These are phyloP conservation scores for Pomacea canaliculata DNA, from an alignment of 2,888 invertebrate genomes.

Conservation along the genomic window DNA sequence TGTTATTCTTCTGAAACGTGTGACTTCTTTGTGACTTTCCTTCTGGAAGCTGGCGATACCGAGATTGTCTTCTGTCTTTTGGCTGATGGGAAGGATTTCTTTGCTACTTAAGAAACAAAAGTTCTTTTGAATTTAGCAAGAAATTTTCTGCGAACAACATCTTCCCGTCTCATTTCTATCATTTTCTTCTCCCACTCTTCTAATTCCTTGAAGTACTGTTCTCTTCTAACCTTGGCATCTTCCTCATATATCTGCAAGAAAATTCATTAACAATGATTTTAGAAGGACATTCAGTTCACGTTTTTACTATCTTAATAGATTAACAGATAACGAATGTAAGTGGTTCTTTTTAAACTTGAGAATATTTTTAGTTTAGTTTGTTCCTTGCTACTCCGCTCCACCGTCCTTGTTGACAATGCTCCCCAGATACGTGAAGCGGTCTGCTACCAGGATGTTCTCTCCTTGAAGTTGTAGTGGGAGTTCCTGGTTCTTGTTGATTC, in stretches of 20 bases:
- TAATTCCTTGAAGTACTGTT: slow-evolving; percentile 32
- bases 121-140: slow-evolving; percentile 3
- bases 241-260: slow-evolving; percentile 34
- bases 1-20: neutral
- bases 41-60: neutral
- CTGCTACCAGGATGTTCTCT: no score
- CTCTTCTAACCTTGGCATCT: slow-evolving; percentile 22
- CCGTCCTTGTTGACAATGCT: no score
- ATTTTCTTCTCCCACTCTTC: slow-evolving; percentile 39
- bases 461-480: no score
- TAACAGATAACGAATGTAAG: no score
- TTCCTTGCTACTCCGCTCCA: no score
- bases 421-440: no score
- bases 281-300: no score
- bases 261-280: no score
- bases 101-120: slow-evolving; percentile 4
- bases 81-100: neutral
- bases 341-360: no score
- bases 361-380: no score
- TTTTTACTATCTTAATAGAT: no score
- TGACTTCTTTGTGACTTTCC: neutral
- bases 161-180: slow-evolving; percentile 37
- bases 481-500: no score
- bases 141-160: slow-evolving; percentile 32
- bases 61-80: slow-evolving; percentile 14